Conservation (phyloP, 2,888 invertebrate species). For the Petrophora chlorosata region DNA sequence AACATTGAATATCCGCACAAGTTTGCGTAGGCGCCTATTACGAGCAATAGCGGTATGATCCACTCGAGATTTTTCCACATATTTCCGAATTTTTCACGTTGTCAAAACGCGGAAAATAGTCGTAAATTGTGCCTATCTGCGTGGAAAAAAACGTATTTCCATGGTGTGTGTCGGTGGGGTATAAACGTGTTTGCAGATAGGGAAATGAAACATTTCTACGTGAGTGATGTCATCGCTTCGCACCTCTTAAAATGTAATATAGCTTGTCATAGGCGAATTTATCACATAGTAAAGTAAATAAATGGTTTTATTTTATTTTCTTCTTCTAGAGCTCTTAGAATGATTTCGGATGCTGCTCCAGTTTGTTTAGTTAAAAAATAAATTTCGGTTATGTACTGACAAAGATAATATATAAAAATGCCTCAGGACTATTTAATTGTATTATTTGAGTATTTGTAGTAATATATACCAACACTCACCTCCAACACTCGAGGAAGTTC, state of each 20-base stretch:
- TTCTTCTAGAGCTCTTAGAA: no score
- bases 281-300: not conserved
- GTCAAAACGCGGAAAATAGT: slow-evolving; percentile 52
- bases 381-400: no score
- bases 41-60: slow-evolving; percentile 44
- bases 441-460: no score
- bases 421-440: no score
- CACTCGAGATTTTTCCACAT: slow-evolving; percentile 46
- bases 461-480: no score
- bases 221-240: slow-evolving; percentile 30
- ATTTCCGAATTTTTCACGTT: slow-evolving; percentile 42
- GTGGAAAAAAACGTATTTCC: slow-evolving; percentile 45
- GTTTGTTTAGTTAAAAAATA: no score
- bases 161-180: slow-evolving; percentile 38
- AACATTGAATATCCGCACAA: slow-evolving; percentile 52
- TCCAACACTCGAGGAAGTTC: no score
- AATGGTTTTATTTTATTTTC: no score
- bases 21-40: slow-evolving; percentile 44
- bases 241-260: slow-evolving; percentile 15
- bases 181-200: slow-evolving; percentile 45
- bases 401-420: no score
- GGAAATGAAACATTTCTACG: slow-evolving; percentile 33
- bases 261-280: slow-evolving; percentile 10
- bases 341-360: no score
- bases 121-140: slow-evolving; percentile 54